Base-by-base conservation (phyloP, 2,113 vertebrate species). In the Elephas maximus region DNA sequence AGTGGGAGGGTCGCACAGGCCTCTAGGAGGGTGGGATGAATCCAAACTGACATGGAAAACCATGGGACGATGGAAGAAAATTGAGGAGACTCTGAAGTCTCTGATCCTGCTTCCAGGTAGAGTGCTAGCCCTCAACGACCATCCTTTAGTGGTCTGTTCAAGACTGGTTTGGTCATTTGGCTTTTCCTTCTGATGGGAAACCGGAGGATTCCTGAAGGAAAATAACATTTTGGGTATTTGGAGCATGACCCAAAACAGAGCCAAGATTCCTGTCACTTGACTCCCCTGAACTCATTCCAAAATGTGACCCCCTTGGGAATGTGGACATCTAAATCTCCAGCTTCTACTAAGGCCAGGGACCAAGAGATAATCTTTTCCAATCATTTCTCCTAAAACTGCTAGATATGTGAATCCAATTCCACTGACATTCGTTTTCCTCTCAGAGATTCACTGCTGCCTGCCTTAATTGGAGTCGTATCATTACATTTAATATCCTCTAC, bases 101-200 rank as follows among this genome's bases (percentile, higher is more conserved):
- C 33, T 63, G 28, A 88, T 45, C 77, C 82, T 41, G 45, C 28
- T 37, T 82, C 11, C 18, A 9, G 23, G 14, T 30, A 1, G 5
- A 28, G 2, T 2, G 24, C 30, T 37, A 44, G 23, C 8, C 48
- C 8, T 83, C 62, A 90, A 65, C 20, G 41, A 78, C 48, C 60
- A 81, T 9, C 53, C 44, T 51, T 82, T 17, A 6, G 0, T 1
- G 51, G 12, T 63, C 17, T 78, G 2, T 44, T 62, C 62, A 78
- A 51, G 30, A 93, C 24, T 65, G 41, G 79, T 30, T 85, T 76
- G 65, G n/a, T 69, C 26, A 60, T 67, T 33, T 63, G 24, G 24
- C 80, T 82, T 89, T 91, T 24, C 74, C 86, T 33, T 45, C 26
- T 51, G 28, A 30, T 51, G n/a, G 63, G 60, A 95, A 90, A 88